These are phyloP conservation scores for Girardinus metallicus DNA, from an alignment of 2,797 vertebrate species.

Conservation along the genomic window DNA sequence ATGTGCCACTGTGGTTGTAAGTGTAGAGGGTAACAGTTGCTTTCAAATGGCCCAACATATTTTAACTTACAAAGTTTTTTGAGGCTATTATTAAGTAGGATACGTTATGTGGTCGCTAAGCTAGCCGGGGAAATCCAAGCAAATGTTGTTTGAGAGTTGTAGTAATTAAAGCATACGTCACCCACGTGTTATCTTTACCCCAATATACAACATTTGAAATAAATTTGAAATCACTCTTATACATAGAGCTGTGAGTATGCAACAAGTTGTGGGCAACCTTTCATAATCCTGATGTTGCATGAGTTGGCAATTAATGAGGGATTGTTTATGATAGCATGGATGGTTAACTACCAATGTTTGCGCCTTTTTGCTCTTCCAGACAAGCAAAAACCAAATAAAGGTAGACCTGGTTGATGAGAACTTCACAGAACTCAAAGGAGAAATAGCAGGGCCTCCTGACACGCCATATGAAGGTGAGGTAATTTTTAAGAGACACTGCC, in stretches of 20 bases:
- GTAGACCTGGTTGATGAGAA: conserved; percentile 99
- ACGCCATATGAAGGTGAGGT: conserved; percentile 96
- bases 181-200: background rate
- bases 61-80: background rate
- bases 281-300: conserved; percentile 24
- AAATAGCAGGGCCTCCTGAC: conserved; percentile 98
- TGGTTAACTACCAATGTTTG: conserved; percentile 50
- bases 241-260: conserved; percentile 20
- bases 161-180: background rate
- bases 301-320: conserved; percentile 58
- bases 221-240: background rate
- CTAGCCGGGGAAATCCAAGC: conserved; percentile 51
- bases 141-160: conserved; percentile 23
- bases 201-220: background rate
- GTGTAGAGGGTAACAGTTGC: background rate
- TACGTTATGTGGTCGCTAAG: conserved; percentile 18
- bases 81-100: background rate
- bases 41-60: background rate
- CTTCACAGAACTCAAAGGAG: conserved; percentile 99
- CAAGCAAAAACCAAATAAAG: conserved; percentile 99
- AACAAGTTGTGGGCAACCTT: conserved; percentile 68
- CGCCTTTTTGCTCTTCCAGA: conserved; percentile 78
- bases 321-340: conserved; percentile 20
- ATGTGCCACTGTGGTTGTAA: background rate
- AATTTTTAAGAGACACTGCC: conserved; percentile 7